A percentile compares a stretch with the other conserved stretches of the same genome.
phyloP scores from a whole-genome alignment of 2,113 vertebrate species.

The Pollimyrus isidori region DNA sequence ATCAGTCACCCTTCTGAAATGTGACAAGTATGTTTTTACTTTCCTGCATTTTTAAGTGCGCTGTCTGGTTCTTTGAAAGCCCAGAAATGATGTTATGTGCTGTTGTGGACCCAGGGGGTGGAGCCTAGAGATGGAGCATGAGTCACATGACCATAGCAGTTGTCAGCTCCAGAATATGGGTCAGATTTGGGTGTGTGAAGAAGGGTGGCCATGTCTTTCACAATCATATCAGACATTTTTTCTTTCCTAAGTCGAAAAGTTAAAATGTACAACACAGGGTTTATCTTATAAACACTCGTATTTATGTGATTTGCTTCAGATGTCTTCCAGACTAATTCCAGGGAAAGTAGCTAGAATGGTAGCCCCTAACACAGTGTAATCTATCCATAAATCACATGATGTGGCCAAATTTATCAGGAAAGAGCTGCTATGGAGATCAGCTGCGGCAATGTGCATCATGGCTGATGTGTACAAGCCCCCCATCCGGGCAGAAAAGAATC shows the following conservation, averaged over 20 bases:
- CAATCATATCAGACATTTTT: background rate
- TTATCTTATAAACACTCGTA: background rate
- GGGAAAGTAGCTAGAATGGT: background rate
- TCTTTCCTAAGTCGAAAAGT: background rate
- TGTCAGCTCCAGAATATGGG: background rate
- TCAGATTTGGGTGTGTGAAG: background rate
- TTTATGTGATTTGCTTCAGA: background rate
- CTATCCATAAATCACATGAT: background rate
- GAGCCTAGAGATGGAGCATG: background rate
- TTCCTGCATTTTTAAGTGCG: background rate
- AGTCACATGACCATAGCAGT: background rate
- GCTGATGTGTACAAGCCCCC: background rate
- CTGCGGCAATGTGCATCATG: background rate
- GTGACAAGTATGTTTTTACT: background rate
- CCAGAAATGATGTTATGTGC: background rate
- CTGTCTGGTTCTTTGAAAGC: background rate
- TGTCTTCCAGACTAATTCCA: background rate
- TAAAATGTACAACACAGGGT: background rate
- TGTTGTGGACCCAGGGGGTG: background rate
- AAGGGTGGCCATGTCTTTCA: background rate
- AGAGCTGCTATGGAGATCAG: background rate
- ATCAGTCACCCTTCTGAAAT: too few species aligned
- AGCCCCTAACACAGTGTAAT: background rate
- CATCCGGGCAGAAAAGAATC: background rate
- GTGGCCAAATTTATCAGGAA: background rate